Evolutionary conservation across 2,888 invertebrate species (phyloP).

Genomic region (Thereva unica): DNA sequence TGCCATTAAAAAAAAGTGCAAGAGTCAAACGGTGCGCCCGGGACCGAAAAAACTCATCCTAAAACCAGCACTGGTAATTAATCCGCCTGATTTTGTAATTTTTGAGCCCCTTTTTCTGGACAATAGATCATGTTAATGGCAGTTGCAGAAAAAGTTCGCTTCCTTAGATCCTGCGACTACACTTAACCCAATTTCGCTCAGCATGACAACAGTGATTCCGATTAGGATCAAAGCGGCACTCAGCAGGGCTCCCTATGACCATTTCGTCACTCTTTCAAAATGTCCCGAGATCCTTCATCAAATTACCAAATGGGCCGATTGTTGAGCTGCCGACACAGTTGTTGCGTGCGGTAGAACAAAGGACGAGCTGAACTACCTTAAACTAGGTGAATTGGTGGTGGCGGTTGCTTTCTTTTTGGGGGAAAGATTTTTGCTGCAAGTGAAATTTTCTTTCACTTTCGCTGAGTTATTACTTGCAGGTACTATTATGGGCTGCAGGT

Average conservation of each 20-base stretch:
- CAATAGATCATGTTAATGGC: constrained; percentile 18
- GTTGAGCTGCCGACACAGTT: not conserved
- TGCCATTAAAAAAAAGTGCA: not conserved
- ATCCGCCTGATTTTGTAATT: not conserved
- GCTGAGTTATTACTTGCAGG: too few species aligned
- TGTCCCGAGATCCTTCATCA: not conserved
- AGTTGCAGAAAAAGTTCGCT: constrained; percentile 22
- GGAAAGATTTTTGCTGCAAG: not conserved
- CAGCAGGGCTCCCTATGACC: constrained; percentile 7
- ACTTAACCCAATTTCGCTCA: constrained; percentile 25
- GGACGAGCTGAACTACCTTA: not conserved
- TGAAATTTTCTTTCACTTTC: too few species aligned
- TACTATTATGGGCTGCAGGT: too few species aligned
- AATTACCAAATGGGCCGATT: constrained; percentile 7
- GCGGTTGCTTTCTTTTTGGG: not conserved
- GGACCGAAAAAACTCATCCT: not conserved
- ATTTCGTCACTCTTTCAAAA: constrained; percentile 14
- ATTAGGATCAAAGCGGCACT: constrained; percentile 3
- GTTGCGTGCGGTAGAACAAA: constrained; percentile 8
- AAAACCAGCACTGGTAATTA: constrained; percentile 11
- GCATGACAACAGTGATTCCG: constrained; percentile 11
- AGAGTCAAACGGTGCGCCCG: too few species aligned
- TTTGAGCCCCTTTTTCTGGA: constrained; percentile 5
- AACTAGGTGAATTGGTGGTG: not conserved
- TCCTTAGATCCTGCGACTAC: constrained; percentile 15